Percentiles rank a stretch among this genome's conserved stretches.
These are phyloP conservation scores for Orchesella flavescens DNA, from an alignment of 2,888 invertebrate species.

Conservation along the genomic window DNA sequence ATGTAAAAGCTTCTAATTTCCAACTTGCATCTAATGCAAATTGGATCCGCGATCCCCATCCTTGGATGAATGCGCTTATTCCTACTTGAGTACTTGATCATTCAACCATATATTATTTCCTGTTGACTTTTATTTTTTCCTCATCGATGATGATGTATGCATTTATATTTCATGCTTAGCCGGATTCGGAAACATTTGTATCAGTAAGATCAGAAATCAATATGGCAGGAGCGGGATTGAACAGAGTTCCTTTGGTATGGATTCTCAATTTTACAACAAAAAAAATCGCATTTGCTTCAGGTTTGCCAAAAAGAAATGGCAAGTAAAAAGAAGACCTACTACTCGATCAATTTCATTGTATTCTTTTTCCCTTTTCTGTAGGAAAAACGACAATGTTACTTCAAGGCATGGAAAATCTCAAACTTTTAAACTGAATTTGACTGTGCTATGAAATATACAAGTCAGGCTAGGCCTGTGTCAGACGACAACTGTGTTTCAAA, in stretches of 20 bases:
- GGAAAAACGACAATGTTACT: conserved; percentile 68
- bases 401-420: conserved; percentile 35
- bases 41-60: too few species aligned
- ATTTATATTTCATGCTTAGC: conserved; percentile 2
- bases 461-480: too few species aligned
- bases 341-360: background rate
- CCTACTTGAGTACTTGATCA: background rate
- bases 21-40: too few species aligned
- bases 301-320: too few species aligned
- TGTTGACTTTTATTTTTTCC: background rate
- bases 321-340: too few species aligned
- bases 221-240: conserved; percentile 41
- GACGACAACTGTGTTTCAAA: too few species aligned
- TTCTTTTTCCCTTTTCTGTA: conserved; percentile 8
- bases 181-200: conserved; percentile 51
- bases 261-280: background rate
- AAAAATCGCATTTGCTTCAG: too few species aligned
- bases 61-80: background rate
- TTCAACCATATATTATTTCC: background rate
- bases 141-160: too few species aligned
- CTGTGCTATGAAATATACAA: background rate
- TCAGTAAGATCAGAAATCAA: conserved; percentile 52
- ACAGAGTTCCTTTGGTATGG: conserved; percentile 46
- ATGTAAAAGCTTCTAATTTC: too few species aligned
- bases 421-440: conserved; percentile 32